Evolutionary conservation across 2,888 invertebrate genomes (phyloP), one percentile per base, ranked within the genome.

Genomic region (Spodoptera exigua): DNA sequence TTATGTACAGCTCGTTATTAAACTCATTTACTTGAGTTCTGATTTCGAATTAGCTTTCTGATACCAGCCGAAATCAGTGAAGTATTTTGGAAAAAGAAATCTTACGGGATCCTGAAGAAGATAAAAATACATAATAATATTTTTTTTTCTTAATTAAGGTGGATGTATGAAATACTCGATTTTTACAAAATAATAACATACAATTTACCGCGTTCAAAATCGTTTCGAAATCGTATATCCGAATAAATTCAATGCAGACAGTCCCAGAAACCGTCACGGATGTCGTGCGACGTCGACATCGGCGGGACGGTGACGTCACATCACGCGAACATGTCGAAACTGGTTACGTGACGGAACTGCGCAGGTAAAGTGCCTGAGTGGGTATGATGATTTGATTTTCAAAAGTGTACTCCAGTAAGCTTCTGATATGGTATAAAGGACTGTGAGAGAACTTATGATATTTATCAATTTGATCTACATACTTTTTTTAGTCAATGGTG

Each of bases 251-350:
- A 1, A 1, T 27, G 2, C 46, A 13, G 34, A 36, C 35, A 36
- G 35, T 44, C 32, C 14, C 39, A 64, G 49, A 39, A 53, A 67
- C 62, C 63, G 65, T 49, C 64, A 69, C 70, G 71, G 66, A 63
- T 67, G 58, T 74, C 52, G 55, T 68, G 36, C 52, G 40, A 52
- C 35, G 9, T 27, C 27, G 27, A 27, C 39, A 37, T 41, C 49
- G 35, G 46, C 66, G 43, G 59, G 59, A 45, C 51, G 59, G 64
- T 53, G 55, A 57, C 62, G 61, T 64, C 57, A 47, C 51, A 58
- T 69, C 80, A 81, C 82, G 79, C 81, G 70, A 76, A 61, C 76
- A 64, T 61, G 74, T 77, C 79, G 61, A 75, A 75, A 74, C 75
- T 72, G 75, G 76, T 76, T 74, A 76, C 64, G 64, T 70, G 49